Evolutionary conservation across 2,113 vertebrate genomes (phyloP).

Genomic region (Tyto alba): DNA sequence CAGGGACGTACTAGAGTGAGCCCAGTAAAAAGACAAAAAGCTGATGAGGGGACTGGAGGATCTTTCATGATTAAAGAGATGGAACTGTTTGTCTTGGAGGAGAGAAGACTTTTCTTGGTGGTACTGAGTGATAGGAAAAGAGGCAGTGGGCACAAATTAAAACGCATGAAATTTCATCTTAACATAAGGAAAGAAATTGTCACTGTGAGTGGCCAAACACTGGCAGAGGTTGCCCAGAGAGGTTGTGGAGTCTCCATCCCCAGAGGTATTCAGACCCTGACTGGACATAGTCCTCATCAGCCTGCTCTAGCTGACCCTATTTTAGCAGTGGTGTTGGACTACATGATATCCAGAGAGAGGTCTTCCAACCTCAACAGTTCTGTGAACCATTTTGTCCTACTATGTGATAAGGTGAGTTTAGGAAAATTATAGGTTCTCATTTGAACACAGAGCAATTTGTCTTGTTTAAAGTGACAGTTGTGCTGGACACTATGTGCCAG

Average conservation of each 20-base stretch:
- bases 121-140: neutral
- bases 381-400: neutral
- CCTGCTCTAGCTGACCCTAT: neutral
- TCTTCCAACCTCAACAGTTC: neutral
- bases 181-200: neutral
- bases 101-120: neutral
- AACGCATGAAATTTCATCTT: neutral
- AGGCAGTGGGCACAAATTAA: neutral
- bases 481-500: neutral
- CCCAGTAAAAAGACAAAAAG: neutral
- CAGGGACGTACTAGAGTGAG: neutral
- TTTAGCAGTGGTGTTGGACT: neutral
- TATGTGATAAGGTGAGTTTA: neutral
- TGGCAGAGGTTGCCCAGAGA: neutral
- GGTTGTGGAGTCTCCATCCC: neutral
- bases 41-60: neutral
- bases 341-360: neutral
- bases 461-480: neutral
- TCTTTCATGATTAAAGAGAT: neutral
- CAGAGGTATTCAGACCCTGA: neutral
- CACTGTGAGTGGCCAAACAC: neutral
- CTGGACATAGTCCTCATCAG: neutral
- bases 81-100: neutral
- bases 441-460: neutral
- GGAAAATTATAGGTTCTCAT: neutral